These are phyloP conservation scores for Takifugu flavidus DNA, from an alignment of 2,113 vertebrate genomes.

Conservation along the genomic window DNA sequence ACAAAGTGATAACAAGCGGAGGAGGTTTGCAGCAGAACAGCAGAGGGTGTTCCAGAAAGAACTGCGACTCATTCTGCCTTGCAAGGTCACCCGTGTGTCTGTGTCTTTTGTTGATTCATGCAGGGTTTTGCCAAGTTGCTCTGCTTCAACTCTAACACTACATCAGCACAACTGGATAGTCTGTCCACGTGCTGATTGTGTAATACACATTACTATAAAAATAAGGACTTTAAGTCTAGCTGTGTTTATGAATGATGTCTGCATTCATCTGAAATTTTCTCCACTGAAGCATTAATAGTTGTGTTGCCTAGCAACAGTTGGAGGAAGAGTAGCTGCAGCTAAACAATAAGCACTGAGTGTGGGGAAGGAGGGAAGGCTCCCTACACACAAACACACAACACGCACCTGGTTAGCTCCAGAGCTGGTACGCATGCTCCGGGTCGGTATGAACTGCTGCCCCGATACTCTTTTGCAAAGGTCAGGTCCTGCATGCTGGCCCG, in stretches of 20 bases:
- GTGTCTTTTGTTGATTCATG: too few relatives aligned
- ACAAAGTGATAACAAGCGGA: too few relatives aligned
- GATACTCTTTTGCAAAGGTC: constrained; percentile 96
- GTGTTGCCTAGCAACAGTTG: constrained; percentile 62
- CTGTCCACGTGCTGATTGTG: too few relatives aligned
- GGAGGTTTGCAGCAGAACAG: too few relatives aligned
- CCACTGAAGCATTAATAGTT: constrained; percentile 22
- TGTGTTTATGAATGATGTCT: constrained; percentile 20
- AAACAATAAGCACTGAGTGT: constrained; percentile 50
- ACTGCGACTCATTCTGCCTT: too few relatives aligned
- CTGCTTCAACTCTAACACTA: too few relatives aligned
- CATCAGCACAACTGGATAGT: too few relatives aligned
- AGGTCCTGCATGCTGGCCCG: constrained; percentile 95
- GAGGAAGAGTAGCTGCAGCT: constrained; percentile 56
- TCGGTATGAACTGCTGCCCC: constrained; percentile 85
- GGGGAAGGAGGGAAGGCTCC: constrained; percentile 12
- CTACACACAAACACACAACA: constrained; percentile 1
- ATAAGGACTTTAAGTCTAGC: background rate
- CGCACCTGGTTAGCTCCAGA: constrained; percentile 93
- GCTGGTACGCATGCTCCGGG: constrained; percentile 94
- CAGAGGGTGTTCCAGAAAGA: too few relatives aligned
- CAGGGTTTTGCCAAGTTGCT: too few relatives aligned
- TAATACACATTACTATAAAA: background rate
- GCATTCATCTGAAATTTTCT: constrained; percentile 31
- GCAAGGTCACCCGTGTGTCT: too few relatives aligned